Conservation (phyloP, 2,797 vertebrate species). For the Lateolabrax maculatus region DNA sequence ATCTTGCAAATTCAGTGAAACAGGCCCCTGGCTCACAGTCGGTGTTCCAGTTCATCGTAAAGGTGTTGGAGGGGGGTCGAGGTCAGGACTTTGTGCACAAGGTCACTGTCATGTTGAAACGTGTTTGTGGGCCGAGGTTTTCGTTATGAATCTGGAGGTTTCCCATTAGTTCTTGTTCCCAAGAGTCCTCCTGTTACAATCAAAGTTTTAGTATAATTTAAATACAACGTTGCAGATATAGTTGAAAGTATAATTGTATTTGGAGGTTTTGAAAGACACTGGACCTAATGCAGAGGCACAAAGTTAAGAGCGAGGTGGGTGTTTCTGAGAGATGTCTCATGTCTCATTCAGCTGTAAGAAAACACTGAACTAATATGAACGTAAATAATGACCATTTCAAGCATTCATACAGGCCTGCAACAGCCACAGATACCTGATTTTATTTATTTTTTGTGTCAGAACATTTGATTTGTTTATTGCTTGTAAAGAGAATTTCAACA, state of each 20-base stretch:
- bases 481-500: too few species aligned
- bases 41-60: too few species aligned
- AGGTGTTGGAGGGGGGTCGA: background rate
- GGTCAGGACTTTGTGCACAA: background rate
- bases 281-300: background rate
- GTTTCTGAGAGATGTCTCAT: too few species aligned
- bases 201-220: background rate
- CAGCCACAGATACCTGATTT: too few species aligned
- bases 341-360: too few species aligned
- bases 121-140: background rate
- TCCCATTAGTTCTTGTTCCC: fast-evolving
- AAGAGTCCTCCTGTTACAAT: background rate
- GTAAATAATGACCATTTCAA: too few species aligned
- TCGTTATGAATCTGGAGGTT: background rate
- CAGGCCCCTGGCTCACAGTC: background rate
- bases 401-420: too few species aligned
- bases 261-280: background rate
- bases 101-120: background rate
- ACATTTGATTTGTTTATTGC: too few species aligned
- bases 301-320: background rate
- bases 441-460: too few species aligned
- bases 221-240: background rate
- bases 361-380: too few species aligned
- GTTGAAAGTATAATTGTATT: background rate
- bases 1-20: background rate